phyloP scores from a whole-genome alignment of 2,113 vertebrate species.

The Turnix velox region DNA sequence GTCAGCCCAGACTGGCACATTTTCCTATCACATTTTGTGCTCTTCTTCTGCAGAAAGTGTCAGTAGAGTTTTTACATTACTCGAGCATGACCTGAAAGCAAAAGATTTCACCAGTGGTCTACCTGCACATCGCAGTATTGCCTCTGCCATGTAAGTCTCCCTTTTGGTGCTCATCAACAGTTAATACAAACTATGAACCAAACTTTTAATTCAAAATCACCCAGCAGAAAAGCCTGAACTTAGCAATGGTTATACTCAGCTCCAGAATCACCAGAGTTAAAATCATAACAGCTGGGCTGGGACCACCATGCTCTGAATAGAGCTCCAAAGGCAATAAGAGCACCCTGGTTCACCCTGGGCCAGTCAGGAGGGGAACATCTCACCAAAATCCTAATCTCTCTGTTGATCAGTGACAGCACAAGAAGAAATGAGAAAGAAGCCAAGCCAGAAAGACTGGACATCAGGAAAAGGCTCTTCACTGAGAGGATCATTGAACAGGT shows the following conservation, averaged over 20 bases:
- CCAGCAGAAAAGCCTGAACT: not conserved
- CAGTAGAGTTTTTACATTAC: not conserved
- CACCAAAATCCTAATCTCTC: not conserved
- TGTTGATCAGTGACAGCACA: not conserved
- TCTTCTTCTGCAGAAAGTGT: not conserved
- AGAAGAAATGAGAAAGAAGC: fast-evolving
- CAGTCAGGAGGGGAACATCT: not conserved
- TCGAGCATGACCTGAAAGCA: not conserved
- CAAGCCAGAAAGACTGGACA: fast-evolving
- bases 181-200: not conserved
- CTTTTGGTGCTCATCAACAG: not conserved
- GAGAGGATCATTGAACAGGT: not conserved
- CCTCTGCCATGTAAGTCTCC: not conserved
- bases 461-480: not conserved
- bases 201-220: not conserved
- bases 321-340: not conserved
- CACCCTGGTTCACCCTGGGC: not conserved
- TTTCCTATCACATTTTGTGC: not conserved
- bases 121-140: not conserved
- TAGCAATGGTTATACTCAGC: not conserved
- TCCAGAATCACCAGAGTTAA: not conserved
- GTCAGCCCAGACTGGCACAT: not conserved
- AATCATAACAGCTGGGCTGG: not conserved
- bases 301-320: fast-evolving
- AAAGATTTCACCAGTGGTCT: not conserved